Base-by-base conservation (phyloP, 2,113 vertebrate species). In the Hirundichthys speculiger region DNA sequence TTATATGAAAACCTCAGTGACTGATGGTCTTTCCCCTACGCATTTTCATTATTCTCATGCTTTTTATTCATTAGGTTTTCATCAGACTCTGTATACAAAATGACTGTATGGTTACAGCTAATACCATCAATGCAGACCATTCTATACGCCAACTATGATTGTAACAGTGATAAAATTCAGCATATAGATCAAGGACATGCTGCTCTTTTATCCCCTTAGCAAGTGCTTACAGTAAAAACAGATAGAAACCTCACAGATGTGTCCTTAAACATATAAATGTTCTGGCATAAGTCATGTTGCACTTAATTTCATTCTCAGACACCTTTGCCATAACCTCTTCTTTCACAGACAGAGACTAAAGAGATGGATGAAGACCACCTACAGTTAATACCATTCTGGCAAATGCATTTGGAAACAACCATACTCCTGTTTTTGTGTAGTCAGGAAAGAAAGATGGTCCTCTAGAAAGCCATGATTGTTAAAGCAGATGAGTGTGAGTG, bases 181-280 rank as follows among this genome's bases (percentile, higher is more conserved):
- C 41, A 48, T 63, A 64, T 53, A 46, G 54, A 75, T 69, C 49
- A 55, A 64, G 53, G 60, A 55, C 56, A 59, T 3, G 2, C 24
- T 53, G 54, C 21, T 65, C 56, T 59, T 82, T 76, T 69, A 84
- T 88, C 80, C 72, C 75, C 63, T 83, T 77, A 63, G 63, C 40
- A 51, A 42, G 73, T 71, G 85, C 80, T 80, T 25, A 7, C 30
- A 34, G 30, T 34, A 69, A 42, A 67, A 57, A 62, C 56, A 69
- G 43, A 66, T 13, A 40, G 27, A 53, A 60, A 53, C 40, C 64
- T 64, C 34, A 11, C 11, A 66, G 4, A 65, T 60, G 22, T 50
- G 5, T 41, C 48, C 45, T 34, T 20, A 16, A 24, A 16, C 38
- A 64, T 24, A 53, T 16, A 50, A 40, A 57, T 34, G 38, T 54